Conservation (phyloP, 2,113 vertebrate genomes). For the Ondatra zibethicus region DNA sequence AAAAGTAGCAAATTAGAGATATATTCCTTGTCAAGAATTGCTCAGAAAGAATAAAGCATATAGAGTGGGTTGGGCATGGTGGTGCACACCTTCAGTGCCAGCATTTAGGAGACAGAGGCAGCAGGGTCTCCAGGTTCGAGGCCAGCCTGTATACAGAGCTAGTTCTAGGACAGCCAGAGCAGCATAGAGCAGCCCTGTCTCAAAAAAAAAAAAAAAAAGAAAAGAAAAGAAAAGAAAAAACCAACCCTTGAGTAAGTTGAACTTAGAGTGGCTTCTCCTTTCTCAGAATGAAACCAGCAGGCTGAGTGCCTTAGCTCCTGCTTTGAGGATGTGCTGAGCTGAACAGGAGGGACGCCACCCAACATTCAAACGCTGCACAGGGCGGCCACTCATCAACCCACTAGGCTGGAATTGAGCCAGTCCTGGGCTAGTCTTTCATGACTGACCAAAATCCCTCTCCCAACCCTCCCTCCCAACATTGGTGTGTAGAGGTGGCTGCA, state of each 20-base stretch:
- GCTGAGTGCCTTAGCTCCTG: background rate
- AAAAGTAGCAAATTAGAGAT: background rate
- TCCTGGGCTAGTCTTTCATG: background rate
- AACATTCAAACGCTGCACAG: background rate
- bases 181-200: background rate
- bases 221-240: background rate
- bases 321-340: background rate
- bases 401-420: background rate
- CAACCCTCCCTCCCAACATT: no score
- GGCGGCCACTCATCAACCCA: background rate
- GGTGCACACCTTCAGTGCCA: background rate
- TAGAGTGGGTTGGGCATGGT: background rate
- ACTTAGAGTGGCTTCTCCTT: slow-evolving; percentile 67
- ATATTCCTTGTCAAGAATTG: background rate
- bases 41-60: slow-evolving; percentile 51
- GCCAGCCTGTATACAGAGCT: background rate
- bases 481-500: background rate
- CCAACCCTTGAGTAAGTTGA: slow-evolving; percentile 20
- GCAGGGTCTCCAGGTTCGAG: background rate
- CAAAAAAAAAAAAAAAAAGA: background rate
- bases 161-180: background rate
- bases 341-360: background rate
- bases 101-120: background rate
- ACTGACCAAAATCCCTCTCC: background rate
- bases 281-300: slow-evolving; percentile 61